phyloP scores from a whole-genome alignment of 2,113 vertebrate species.

The Scopus umbretta region DNA sequence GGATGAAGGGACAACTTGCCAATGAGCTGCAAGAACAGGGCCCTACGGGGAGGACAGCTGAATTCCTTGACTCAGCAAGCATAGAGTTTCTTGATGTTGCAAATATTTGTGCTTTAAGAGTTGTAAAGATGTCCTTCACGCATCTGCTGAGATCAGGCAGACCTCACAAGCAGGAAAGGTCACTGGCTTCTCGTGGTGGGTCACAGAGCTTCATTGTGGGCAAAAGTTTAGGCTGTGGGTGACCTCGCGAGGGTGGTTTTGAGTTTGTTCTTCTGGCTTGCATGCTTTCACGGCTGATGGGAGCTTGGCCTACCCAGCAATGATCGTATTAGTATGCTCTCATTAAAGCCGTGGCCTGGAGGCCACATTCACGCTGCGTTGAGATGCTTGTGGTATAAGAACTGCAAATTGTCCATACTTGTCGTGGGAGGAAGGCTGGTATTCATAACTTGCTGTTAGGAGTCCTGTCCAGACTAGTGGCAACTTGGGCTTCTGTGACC shows the following conservation, averaged over 20 bases:
- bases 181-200: neutral
- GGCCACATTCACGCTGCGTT: rapidly evolving
- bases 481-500: neutral
- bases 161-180: neutral
- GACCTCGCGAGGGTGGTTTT: neutral
- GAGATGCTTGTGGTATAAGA: neutral
- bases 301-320: neutral
- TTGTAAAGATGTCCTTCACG: neutral
- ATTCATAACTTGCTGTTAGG: neutral
- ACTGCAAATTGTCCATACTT: neutral
- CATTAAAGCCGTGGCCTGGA: neutral
- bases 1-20: neutral
- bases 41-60: neutral
- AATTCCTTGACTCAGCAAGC: neutral
- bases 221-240: neutral
- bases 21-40: neutral
- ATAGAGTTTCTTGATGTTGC: neutral
- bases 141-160: neutral
- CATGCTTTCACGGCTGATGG: neutral
- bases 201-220: neutral
- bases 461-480: neutral
- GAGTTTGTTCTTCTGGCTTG: neutral
- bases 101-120: neutral
- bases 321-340: neutral
- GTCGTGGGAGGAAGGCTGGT: neutral